These are phyloP conservation scores for Cylas formicarius DNA, from an alignment of 1,140 invertebrate species.

Conservation along the genomic window DNA sequence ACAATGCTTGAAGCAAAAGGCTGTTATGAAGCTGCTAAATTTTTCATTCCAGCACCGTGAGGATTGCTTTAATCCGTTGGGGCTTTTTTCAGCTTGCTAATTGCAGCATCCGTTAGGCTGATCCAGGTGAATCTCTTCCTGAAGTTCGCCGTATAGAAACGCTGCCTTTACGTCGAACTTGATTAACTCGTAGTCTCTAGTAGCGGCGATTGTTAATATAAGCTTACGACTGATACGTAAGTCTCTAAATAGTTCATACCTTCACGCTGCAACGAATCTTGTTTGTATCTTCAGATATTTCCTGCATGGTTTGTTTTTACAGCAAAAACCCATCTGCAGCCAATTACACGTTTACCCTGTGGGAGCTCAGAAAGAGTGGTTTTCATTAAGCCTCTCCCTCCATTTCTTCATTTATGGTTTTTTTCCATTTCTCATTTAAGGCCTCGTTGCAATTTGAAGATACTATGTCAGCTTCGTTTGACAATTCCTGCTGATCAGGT, in stretches of 20 bases:
- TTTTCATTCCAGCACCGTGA: conserved; percentile 39
- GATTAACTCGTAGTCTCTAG: conserved; percentile 9
- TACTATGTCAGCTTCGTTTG: too few relatives aligned
- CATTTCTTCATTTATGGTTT: too few relatives aligned
- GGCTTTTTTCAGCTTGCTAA: conserved; percentile 35
- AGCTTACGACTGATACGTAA: conserved; percentile 36
- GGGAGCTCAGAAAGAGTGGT: not conserved
- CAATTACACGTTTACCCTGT: conserved; percentile 1
- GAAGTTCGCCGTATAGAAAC: conserved; percentile 42
- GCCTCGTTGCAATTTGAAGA: too few relatives aligned
- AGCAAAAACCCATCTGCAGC: conserved; percentile 17
- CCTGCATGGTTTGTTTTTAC: conserved; percentile 11
- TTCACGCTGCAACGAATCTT: conserved; percentile 34
- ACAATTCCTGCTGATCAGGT: too few relatives aligned
- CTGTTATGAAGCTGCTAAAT: conserved; percentile 14
- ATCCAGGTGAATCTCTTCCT: conserved; percentile 36
- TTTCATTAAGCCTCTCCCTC: not conserved
- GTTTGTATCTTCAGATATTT: conserved; percentile 13
- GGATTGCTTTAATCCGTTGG: conserved; percentile 45
- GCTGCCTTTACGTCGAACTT: conserved; percentile 40
- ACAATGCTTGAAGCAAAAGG: not conserved
- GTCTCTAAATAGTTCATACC: conserved; percentile 42
- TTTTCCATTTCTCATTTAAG: too few relatives aligned
- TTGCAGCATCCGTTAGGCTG: too few relatives aligned
- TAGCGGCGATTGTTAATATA: conserved; percentile 23